phyloP scores from a whole-genome alignment of 2,113 vertebrate species.

The Acanthochromis polyacanthus region DNA sequence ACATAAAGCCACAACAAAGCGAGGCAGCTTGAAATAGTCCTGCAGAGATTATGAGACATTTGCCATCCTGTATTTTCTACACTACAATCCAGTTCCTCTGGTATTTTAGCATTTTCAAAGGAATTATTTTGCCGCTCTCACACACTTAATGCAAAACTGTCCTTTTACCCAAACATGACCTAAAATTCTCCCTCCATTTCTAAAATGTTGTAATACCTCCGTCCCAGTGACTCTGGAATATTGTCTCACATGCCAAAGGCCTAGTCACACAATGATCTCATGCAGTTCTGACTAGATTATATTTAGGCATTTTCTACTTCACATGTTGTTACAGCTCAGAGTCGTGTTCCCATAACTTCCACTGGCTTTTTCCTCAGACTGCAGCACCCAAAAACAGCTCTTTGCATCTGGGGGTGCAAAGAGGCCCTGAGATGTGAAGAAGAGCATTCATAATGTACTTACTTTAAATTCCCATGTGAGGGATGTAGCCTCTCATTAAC shows the following conservation, averaged over 20 bases:
- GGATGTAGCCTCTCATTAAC: constrained; percentile 59
- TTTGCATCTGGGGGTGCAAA: constrained; percentile 10
- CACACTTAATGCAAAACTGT: background rate
- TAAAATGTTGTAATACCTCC: background rate
- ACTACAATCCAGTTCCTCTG: background rate
- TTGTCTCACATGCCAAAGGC: constrained; percentile 12
- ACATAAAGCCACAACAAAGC: background rate
- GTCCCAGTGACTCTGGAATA: background rate
- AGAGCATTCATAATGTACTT: constrained; percentile 41
- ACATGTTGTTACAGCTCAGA: constrained; percentile 37
- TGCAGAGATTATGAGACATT: background rate
- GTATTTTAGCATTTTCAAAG: background rate
- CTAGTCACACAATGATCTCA: constrained; percentile 14
- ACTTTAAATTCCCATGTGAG: constrained; percentile 53
- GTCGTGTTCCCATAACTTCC: constrained; percentile 18
- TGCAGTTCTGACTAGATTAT: constrained; percentile 39
- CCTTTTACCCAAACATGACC: too few species aligned
- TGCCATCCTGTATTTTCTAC: background rate
- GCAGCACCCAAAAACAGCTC: constrained; percentile 3
- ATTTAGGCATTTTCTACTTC: constrained; percentile 30
- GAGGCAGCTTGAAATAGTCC: background rate
- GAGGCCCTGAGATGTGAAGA: constrained; percentile 29
- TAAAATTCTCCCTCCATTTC: too few species aligned
- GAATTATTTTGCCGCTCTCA: background rate
- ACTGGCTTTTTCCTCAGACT: constrained; percentile 19